phyloP scores from a whole-genome alignment of 1,140 invertebrate species.

The Trachelipus rathkii region DNA sequence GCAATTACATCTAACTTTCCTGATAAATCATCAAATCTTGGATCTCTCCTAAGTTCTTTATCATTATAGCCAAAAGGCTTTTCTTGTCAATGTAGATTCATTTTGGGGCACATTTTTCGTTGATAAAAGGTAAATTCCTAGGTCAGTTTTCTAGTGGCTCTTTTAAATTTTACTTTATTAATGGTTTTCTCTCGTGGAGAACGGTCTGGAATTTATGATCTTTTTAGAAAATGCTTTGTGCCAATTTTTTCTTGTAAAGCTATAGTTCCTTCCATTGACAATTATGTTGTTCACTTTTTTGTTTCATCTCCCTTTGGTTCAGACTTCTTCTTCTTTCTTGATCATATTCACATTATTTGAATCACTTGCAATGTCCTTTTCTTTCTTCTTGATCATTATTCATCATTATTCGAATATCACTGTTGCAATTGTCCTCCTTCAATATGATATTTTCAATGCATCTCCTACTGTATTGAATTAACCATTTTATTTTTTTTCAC shows the following conservation, averaged over 20 bases:
- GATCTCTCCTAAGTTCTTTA: conserved; percentile 22
- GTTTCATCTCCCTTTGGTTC: no score
- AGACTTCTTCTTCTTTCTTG: no score
- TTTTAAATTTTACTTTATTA: background rate
- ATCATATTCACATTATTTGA: no score
- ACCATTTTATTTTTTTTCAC: no score
- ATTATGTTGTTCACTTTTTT: background rate
- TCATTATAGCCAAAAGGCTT: background rate
- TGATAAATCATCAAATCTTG: conserved; percentile 41
- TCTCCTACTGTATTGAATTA: no score
- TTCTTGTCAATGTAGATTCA: background rate
- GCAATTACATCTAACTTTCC: conserved; percentile 30
- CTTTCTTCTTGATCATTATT: no score
- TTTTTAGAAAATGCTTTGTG: background rate
- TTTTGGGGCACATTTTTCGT: background rate
- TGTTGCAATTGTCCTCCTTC: no score
- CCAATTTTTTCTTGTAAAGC: background rate
- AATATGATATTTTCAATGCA: no score
- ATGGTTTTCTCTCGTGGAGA: background rate
- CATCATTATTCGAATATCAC: no score
- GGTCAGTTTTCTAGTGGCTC: background rate
- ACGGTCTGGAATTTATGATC: background rate
- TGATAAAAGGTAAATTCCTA: background rate
- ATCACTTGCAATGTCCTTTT: no score
- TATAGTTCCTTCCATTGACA: background rate